Evolutionary conservation across 92 coral and sea anemone species (phyloP).

Genomic region (Galaxea fascicularis): DNA sequence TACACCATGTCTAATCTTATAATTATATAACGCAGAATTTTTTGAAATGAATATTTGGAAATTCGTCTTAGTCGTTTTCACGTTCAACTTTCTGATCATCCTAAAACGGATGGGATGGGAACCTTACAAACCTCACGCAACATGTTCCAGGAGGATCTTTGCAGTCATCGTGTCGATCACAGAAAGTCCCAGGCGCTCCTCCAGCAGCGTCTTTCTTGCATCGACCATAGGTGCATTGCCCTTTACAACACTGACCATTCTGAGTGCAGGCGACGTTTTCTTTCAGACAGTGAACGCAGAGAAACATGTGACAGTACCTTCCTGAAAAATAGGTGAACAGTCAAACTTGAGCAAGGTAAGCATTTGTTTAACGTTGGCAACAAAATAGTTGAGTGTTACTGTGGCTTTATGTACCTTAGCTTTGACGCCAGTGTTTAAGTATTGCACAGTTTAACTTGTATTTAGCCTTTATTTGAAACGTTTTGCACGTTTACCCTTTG

Average conservation of each 20-base stretch:
- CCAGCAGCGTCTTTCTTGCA: slow-evolving; percentile 95
- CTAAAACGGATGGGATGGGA: too few species aligned
- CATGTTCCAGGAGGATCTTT: slow-evolving; percentile 92
- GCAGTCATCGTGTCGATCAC: slow-evolving; percentile 99
- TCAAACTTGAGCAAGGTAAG: too few species aligned
- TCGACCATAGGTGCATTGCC: slow-evolving; percentile 97
- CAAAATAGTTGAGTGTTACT: too few species aligned
- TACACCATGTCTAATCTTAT: too few species aligned
- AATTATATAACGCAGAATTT: too few species aligned
- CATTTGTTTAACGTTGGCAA: too few species aligned
- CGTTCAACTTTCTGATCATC: not conserved
- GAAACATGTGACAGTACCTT: slow-evolving; percentile 97
- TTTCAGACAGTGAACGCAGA: slow-evolving; percentile 97
- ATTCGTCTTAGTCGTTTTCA: not conserved
- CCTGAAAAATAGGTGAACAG: slow-evolving; percentile 30
- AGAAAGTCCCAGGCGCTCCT: slow-evolving; percentile 96
- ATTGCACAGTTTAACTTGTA: too few species aligned
- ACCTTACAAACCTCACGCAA: slow-evolving; percentile 80
- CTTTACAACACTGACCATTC: slow-evolving; percentile 98
- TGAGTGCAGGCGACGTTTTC: slow-evolving; percentile 99
- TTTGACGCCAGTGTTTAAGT: too few species aligned
- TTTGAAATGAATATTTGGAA: too few species aligned
- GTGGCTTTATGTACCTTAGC: too few species aligned
- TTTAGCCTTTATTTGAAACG: too few species aligned
- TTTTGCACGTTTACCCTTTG: too few species aligned